Percentiles rank a stretch among this genome's conserved stretches.
These are phyloP conservation scores for Eilema griseolum DNA, from an alignment of 2,888 invertebrate genomes.

Conservation along the genomic window DNA sequence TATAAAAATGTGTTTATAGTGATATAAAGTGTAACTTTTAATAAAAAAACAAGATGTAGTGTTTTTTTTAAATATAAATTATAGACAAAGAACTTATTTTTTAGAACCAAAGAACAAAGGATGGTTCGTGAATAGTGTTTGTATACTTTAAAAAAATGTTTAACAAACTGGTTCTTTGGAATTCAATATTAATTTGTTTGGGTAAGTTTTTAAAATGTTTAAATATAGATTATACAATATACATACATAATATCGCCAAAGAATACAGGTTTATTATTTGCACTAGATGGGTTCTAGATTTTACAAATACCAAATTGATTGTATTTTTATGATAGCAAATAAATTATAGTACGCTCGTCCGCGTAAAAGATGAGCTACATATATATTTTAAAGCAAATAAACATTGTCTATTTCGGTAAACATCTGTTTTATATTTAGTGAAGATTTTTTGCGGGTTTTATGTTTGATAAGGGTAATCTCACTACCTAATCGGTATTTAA, in stretches of 20 bases:
- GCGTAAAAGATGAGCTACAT: background rate
- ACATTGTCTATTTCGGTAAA: background rate
- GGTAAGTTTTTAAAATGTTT: constrained; percentile 52
- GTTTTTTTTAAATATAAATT: constrained; percentile 2
- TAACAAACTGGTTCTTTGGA: constrained; percentile 55
- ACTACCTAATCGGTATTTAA: background rate
- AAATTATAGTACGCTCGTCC: constrained; percentile 2
- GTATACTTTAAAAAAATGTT: constrained; percentile 48
- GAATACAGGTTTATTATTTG: background rate
- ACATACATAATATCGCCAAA: background rate
- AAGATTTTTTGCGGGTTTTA: background rate
- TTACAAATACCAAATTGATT: background rate
- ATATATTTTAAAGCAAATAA: background rate
- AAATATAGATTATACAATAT: background rate
- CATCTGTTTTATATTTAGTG: constrained; percentile 5
- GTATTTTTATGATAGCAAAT: background rate
- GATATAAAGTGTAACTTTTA: constrained; percentile 11
- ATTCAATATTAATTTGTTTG: constrained; percentile 53
- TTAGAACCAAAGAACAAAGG: constrained; percentile 5
- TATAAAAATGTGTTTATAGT: constrained; percentile 12
- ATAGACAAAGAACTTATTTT: constrained; percentile 14
- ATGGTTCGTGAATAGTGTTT: constrained; percentile 34
- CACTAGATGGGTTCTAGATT: background rate
- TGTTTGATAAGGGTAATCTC: background rate
- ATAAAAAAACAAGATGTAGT: constrained; percentile 30